Evolutionary conservation across 2,113 vertebrate genomes (phyloP).

Genomic region (Hipposideros armiger): DNA sequence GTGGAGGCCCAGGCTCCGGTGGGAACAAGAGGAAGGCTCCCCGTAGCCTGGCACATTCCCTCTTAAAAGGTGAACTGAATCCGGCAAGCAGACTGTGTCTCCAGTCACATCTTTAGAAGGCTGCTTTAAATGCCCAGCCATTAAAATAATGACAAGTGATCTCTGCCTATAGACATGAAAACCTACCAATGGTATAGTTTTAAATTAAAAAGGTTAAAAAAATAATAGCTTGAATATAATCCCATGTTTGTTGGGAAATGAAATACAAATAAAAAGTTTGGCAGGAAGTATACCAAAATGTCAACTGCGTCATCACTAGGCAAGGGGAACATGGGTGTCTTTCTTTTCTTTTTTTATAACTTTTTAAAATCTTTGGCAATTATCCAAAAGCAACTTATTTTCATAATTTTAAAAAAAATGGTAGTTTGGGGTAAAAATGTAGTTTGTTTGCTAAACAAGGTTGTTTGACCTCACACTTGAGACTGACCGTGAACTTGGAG

Average conservation of each 20-base stretch:
- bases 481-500: not conserved
- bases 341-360: not conserved
- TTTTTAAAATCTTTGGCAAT: not conserved
- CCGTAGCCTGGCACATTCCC: not conserved
- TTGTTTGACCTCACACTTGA: not conserved
- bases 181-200: not conserved
- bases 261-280: not conserved
- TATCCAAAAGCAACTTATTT: not conserved
- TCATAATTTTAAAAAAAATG: not conserved
- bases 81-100: not conserved
- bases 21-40: not conserved
- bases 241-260: not conserved
- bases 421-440: not conserved
- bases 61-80: constrained; percentile 11
- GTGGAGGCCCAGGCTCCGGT: not conserved
- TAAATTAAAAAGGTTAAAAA: constrained; percentile 39
- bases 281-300: constrained; percentile 3
- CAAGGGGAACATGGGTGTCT: not conserved
- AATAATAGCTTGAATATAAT: not conserved
- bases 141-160: not conserved
- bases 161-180: not conserved
- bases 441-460: not conserved
- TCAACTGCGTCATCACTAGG: not conserved
- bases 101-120: not conserved
- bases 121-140: not conserved